Base-by-base conservation (phyloP, 2,888 invertebrate genomes). In the Zaprionus bogoriensis region DNA sequence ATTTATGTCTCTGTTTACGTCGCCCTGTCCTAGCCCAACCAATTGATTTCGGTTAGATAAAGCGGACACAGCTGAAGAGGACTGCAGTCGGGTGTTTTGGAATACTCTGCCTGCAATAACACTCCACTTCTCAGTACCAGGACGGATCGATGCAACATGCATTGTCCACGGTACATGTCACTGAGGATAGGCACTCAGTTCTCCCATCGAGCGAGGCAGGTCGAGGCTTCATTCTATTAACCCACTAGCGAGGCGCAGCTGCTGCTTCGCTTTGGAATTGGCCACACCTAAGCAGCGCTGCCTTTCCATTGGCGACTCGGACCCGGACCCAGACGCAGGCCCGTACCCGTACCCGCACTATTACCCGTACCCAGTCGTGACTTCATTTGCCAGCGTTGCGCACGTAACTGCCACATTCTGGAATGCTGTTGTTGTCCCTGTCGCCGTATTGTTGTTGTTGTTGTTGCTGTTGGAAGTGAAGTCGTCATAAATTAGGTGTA, bases 401-500 rank as follows among this genome's bases (percentile, higher is more conserved):
- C 80, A 76, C 67, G 83, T 72, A 72, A 57, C 52, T 74, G 72
- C 65, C 74, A 75, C 75, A 72, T 72, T 63, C 60, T 66, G 77
- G 78, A 75, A 81, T 80, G n/a, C 65, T 67, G 57, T 70, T 47
- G 67, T 32, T 58, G 48, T 22, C 44, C 2, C 46, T 67, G 54
- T 23, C 54, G 67, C 45, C 67, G 51, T 60, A 52, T 23, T 59
- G 67, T 46, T 70, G 51, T 60, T 55, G 42, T 17, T 48, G 45
- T 28, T 60, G 50, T 36, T 44, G 42, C 4, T 45, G 50, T 10
- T 22, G 45, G 32, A 51, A 55, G 46, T 44, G 39, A 53, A 70
- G 71, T 50, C 69, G 55, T 81, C 80, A 83, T 81, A 86, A 81
- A 81, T 81, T 77, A 86, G 81, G 74, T 80, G 86, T 65, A 80